Evolutionary conservation across 2,113 vertebrate species (phyloP), one percentile per base, ranked within the genome.

Genomic region (Elaphurus davidianus): DNA sequence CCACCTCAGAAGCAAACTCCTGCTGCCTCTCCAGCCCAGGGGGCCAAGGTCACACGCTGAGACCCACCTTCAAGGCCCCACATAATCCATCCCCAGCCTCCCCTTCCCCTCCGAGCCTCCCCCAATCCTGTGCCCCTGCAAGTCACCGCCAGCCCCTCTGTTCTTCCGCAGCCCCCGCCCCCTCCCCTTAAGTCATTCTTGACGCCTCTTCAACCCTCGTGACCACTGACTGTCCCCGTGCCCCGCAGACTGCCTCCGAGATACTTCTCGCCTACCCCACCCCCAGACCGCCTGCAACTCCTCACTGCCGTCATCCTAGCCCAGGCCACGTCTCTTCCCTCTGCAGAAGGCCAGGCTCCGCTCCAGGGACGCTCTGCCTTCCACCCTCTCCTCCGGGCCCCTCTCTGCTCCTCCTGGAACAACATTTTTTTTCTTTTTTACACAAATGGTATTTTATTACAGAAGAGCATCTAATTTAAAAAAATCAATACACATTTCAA

Each of bases 381-480:
- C 57, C 50, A 14, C 5, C 3, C 0, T 6, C 16, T 40, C 50
- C 43, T 90, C 90, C 2, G 11, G 28, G 1, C 8, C 57, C 54
- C 43, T 17, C 76, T 47, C 86, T 43, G 59, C 30, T 17, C 10
- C 25, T 86, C 28, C 55, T 12, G 23, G 5, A 82, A 79, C 54
- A 91, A 76, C 17, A 43, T 74, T 82, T 62, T 79, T 64, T 23
- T 84, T 16, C 47, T 36, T 19, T 62, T 79, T 64, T 27, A 17
- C 43, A 79, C 43, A 95, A 87, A 83, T 55, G 45, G 17, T 87
- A 59, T 91, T 94, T 92, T 91, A 94, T 90, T 76, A 93, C 33
- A 95, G 82, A 57, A 97, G 89, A 93, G 71, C 74, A 93, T 94
- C 52, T 95, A 91, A 96, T 96, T 97, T 98, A 96, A 79, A 97